These are phyloP conservation scores for Ascaphus truei DNA, from an alignment of 2,113 vertebrate species.

Conservation along the genomic window DNA sequence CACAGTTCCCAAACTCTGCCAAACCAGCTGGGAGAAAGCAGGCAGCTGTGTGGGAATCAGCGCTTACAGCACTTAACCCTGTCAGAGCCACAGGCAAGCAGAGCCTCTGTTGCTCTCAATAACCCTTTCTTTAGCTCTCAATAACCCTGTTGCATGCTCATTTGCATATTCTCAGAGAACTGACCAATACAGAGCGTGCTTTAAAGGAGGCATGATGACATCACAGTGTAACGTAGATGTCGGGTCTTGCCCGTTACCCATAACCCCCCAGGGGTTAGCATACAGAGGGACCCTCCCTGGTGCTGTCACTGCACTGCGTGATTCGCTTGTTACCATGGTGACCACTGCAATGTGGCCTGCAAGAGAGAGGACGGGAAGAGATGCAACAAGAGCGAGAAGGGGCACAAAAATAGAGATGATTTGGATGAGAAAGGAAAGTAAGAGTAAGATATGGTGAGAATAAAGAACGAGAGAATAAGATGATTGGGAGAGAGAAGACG, in stretches of 20 bases:
- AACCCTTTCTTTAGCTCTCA: neutral
- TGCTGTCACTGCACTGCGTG: slow-evolving; percentile 1
- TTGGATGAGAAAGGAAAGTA: too few relatives aligned
- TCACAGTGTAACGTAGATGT: neutral
- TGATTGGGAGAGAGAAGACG: neutral
- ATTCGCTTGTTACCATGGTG: slow-evolving; percentile 18
- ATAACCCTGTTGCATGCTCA: neutral
- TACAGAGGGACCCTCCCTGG: neutral
- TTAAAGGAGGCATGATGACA: neutral
- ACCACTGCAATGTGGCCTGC: slow-evolving; percentile 15
- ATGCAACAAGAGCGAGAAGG: neutral
- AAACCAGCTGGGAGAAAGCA: slow-evolving; percentile 23
- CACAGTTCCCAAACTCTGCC: slow-evolving; percentile 21
- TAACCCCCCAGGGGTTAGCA: neutral
- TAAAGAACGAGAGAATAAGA: neutral
- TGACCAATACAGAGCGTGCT: neutral
- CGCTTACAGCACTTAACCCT: slow-evolving; percentile 11
- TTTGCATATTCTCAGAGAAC: neutral
- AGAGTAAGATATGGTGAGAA: too few relatives aligned
- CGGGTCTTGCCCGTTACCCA: slow-evolving; percentile 16
- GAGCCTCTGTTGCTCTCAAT: neutral
- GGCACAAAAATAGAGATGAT: neutral
- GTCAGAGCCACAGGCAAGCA: neutral
- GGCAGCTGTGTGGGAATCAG: slow-evolving; percentile 23
- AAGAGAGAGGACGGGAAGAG: neutral